A percentile compares a stretch with the other conserved stretches of the same genome.
Conservation (phyloP, 2,888 invertebrate genomes). For the Myopa tessellatipennis region DNA sequence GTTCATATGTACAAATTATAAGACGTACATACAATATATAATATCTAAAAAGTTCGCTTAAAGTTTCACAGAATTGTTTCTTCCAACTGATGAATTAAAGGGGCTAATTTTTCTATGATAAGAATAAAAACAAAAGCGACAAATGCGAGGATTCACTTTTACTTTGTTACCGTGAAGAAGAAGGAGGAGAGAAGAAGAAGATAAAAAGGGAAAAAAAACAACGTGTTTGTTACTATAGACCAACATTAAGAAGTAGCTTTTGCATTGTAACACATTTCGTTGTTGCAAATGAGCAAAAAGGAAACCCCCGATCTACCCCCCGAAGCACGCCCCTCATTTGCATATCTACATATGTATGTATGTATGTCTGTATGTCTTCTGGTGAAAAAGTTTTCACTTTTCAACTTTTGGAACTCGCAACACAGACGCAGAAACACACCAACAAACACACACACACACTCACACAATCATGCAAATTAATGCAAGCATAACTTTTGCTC, state of each 20-base stretch:
- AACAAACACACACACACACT: slow-evolving; percentile 9
- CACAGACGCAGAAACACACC: background rate
- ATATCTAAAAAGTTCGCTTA: no score
- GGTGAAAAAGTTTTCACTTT: slow-evolving; percentile 25
- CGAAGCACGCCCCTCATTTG: no score
- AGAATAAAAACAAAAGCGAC: background rate
- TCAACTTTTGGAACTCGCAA: slow-evolving; percentile 25
- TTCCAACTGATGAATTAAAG: slow-evolving; percentile 16
- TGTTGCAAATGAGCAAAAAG: slow-evolving; percentile 16
- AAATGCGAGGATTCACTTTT: background rate
- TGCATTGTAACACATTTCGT: background rate
- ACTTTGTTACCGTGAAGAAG: background rate
- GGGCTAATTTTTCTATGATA: background rate
- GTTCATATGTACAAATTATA: no score
- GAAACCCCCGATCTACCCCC: background rate
- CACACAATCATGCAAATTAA: slow-evolving; percentile 29
- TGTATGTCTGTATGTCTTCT: slow-evolving; percentile 5
- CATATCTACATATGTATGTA: background rate
- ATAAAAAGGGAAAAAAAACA: background rate
- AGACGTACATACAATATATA: no score
- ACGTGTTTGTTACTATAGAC: no score
- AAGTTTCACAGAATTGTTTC: no score
- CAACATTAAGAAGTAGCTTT: background rate
- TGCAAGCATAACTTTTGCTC: slow-evolving; percentile 30
- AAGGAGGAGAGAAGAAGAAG: background rate